A percentile compares a stretch with the other conserved stretches of the same genome.
Evolutionary conservation across 2,888 invertebrate species (phyloP).

Genomic region (Pammene fasciana): DNA sequence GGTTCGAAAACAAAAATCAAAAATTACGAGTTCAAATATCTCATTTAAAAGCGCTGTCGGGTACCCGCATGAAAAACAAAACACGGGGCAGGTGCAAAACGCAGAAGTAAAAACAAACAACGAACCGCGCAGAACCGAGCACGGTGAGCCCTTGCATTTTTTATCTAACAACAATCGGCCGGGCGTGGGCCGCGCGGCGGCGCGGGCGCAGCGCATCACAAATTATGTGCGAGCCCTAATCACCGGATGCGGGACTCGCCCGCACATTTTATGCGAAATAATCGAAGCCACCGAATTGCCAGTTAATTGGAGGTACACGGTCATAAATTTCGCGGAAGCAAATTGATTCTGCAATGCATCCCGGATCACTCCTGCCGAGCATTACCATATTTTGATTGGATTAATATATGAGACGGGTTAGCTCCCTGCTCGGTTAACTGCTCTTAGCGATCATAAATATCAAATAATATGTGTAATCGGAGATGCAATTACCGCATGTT

Average conservation of each 20-base stretch:
- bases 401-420: constrained; percentile 70
- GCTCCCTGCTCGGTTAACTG: constrained; percentile 74
- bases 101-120: constrained; percentile 73
- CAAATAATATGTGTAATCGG: constrained; percentile 52
- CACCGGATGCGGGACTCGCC: constrained; percentile 83
- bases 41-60: constrained; percentile 59
- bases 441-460: constrained; percentile 66
- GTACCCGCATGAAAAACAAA: constrained; percentile 66
- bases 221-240: constrained; percentile 79
- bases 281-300: constrained; percentile 83
- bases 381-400: constrained; percentile 80
- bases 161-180: constrained; percentile 78
- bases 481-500: constrained; percentile 1
- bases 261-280: constrained; percentile 81
- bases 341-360: constrained; percentile 74
- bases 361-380: constrained; percentile 55
- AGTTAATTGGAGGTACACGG: constrained; percentile 80
- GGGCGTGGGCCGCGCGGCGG: constrained; percentile 59
- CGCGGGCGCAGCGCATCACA: constrained; percentile 79
- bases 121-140: constrained; percentile 56
- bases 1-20: constrained; percentile 54
- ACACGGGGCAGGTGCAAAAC: constrained; percentile 75
- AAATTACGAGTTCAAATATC: constrained; percentile 58
- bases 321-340: constrained; percentile 75
- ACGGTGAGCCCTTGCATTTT: constrained; percentile 67